Evolutionary conservation across 2,797 vertebrate species (phyloP), one percentile per base, ranked within the genome.

Genomic region (Melanotaenia boesemani): DNA sequence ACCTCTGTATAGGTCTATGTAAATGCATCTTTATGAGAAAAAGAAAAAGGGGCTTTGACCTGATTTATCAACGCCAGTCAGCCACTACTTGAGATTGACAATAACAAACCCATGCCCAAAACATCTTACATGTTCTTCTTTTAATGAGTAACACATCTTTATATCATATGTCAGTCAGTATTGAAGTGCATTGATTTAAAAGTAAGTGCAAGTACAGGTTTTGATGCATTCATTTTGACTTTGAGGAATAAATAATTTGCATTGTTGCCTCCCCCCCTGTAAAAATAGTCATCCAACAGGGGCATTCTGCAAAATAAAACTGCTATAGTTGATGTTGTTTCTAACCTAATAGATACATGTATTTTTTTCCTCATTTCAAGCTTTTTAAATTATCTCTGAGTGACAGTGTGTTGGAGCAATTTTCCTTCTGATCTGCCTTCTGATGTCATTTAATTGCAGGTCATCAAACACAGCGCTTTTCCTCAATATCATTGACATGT

Each of bases 151-250:
- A 94, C 85, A 66, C 79, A 94, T 94, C 90, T 92, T 91, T 81
- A 88, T 94, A 92, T 92, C 89, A 92, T 92, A 94, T 78, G 82
- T 93, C 92, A 90, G 92, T 92, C 93, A 93, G 93, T 87, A 88
- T 92, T 92, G 93, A 95, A 94, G 93, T 95, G 94, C 94, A 94
- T 94, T 93, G 89, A 88, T 93, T 93, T 94, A 94, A 93, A 93
- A 93, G 83, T 88, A 93, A 95, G 94, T 95, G 94, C 94, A 95
- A 94, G 92, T 94, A 93, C 92, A 94, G 92, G 91, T 93, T 94
- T 88, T 70, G 91, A 95, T 92, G 94, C 94, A 95, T 95, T 95
- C 86, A 88, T 90, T 93, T 93, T 71, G 83, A 93, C 89, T 89
- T 89, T 92, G 84, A 94, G 89, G 92, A 91, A 86, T 92, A 90